Conservation (phyloP, 2,888 invertebrate species). For the Panzeria rudis region DNA sequence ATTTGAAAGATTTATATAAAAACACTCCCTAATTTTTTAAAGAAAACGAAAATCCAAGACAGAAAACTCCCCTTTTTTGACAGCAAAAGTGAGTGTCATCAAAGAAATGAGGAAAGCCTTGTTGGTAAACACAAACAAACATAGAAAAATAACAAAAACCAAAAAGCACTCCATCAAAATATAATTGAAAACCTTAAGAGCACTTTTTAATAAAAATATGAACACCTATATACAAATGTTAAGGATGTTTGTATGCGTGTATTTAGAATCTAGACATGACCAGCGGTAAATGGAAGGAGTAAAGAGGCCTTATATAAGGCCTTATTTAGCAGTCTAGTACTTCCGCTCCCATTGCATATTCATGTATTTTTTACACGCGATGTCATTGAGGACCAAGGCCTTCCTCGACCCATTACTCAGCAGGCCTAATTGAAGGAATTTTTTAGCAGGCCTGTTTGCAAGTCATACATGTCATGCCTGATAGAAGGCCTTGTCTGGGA, state of each 20-base stretch:
- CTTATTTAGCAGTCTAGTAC: too few relatives aligned
- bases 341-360: too few relatives aligned
- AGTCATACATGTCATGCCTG: too few relatives aligned
- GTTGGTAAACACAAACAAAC: constrained; percentile 18
- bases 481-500: too few relatives aligned
- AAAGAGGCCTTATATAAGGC: too few relatives aligned
- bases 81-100: not conserved
- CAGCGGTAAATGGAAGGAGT: too few relatives aligned
- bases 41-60: not conserved
- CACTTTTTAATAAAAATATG: constrained; percentile 33
- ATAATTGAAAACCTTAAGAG: constrained; percentile 62
- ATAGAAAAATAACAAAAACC: not conserved
- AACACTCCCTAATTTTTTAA: constrained; percentile 11
- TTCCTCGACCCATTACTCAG: too few relatives aligned
- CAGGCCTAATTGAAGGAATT: too few relatives aligned
- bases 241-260: not conserved
- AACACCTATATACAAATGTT: not conserved
- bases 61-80: constrained; percentile 8
- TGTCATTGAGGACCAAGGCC: too few relatives aligned
- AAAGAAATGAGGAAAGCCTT: not conserved
- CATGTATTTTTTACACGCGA: too few relatives aligned
- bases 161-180: constrained; percentile 60
- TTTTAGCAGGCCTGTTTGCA: too few relatives aligned
- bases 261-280: too few relatives aligned
- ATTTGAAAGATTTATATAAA: not conserved